Percentiles rank a stretch among this genome's conserved stretches.
Conservation (phyloP, 1,140 invertebrate species). For the Camponotus pennsylvanicus region DNA sequence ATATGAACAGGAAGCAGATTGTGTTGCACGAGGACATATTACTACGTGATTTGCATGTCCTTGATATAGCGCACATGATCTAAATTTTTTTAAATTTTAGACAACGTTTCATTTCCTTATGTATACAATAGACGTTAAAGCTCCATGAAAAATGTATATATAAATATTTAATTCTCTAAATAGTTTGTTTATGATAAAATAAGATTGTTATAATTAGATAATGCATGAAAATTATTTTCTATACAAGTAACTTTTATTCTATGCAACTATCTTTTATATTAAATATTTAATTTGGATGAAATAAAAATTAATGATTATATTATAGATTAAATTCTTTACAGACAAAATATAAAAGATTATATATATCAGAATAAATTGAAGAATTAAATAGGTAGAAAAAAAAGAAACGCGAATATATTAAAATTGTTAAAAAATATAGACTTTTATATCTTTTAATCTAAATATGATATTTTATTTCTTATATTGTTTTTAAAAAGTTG, state of each 20-base stretch:
- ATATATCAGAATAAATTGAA: neutral
- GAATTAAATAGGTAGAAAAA: too few species aligned
- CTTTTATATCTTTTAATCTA: too few species aligned
- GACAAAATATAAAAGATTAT: neutral
- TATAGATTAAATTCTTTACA: conserved; percentile 4
- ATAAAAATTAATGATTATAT: neutral
- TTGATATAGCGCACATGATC: conserved; percentile 6
- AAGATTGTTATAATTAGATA: neutral
- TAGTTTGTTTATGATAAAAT: neutral
- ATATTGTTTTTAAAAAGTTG: conserved; percentile 1
- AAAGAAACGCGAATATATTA: neutral
- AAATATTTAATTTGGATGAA: neutral
- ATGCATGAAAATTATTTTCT: neutral
- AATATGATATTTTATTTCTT: neutral
- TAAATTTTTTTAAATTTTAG: conserved; percentile 21
- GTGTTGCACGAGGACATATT: conserved; percentile 9
- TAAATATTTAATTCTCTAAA: neutral
- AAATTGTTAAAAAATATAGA: neutral
- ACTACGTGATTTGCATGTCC: conserved; percentile 4
- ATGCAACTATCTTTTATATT: neutral
- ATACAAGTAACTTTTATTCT: neutral
- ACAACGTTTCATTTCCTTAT: conserved; percentile 13
- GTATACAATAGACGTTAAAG: neutral
- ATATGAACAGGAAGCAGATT: conserved; percentile 9
- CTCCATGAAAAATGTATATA: neutral